Base-by-base conservation (phyloP, 2,888 invertebrate species). In the Apodemia zela region DNA sequence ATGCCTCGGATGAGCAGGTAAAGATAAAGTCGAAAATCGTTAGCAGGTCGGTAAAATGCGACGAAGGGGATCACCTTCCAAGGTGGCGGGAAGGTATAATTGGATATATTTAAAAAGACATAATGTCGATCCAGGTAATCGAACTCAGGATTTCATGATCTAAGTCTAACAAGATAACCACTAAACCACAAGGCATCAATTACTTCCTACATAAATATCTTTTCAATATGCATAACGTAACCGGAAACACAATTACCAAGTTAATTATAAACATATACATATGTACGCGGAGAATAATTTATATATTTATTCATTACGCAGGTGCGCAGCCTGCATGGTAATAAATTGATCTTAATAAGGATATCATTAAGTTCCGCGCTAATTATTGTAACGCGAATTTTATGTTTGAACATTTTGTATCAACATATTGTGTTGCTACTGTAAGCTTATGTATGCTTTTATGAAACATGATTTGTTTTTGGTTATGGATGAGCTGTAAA, bases 331-430 rank as follows among this genome's bases (percentile, higher is more conserved):
- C 51, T 51, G 51, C 51, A 51, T 51, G 21, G 21, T 51, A 51
- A 51, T 51, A 51, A 51, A 51, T 51, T 51, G 51, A 21, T 51
- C 51, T 51, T 51, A 49, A 49, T 49, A 49, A 49, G 49, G 49
- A 49, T 21, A 49, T 21, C 17, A 18, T 49, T 49, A 49, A 49
- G 18, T 47, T 18, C 49, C 49, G 17, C 17, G 18, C 10, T 49
- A 49, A 49, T 49, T 47, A 17, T 47, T n/a, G 33, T 33, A 33
- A 33, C 7, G 33, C 33, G 6, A 33, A 33, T 33, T 33, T 33
- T 33, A 33, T 33, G 33, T 33, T 33, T 7, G 33, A 33, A 33
- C 33, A 33, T 25, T 25, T 25, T 4, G 25, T 25, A 4, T 25
- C 25, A 25, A 2, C 25, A 25, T 25, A 25, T 25, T 25, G 25